Base-by-base conservation (phyloP, 1,140 invertebrate genomes). In the Listronotus oregonensis region DNA sequence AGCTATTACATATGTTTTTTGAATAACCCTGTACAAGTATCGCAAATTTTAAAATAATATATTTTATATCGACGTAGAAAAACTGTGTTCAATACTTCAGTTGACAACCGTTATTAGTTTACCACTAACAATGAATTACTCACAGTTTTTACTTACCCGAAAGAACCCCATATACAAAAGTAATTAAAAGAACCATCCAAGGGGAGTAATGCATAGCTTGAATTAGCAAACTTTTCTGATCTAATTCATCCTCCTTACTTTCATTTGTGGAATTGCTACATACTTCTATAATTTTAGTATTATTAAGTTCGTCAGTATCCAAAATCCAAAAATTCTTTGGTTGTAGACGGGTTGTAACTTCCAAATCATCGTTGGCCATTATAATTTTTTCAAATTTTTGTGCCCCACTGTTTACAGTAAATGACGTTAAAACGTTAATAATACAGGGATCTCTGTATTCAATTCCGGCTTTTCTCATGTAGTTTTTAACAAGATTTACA, bases 371-470 rank as follows among this genome's bases (percentile, higher is more conserved):
- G 14, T 46, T 60, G 7, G 44, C 32, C 51, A 52, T 62, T 11
- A 70, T 44, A 46, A 73, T 71, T 58, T 62, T 69, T 55, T 73
- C 47, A 47, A 73, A 73, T 39, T 65, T 68, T 6, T 67, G 51
- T 10, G 40, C 51, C 8, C 40, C 54, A 9, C 67, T 55, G 18
- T 61, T 52, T 39, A 21, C 50, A 6, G 32, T 34, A 39, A 57
- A 31, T 0, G 52, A 37, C 6, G 37, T 31, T n/a, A 40, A 8
- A 15, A 47, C 10, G 10, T 43, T 34, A 14, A 46, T 37, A 4
- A 12, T 47, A 55, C 70, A 72, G 3, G 66, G 49, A 42, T 71
- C 63, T 7, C 14, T 55, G 34, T 65, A 71, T 5, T 14, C 11
- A 14, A 73, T 73, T 34, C 55, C 59, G 11, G 59, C 62, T 10